Evolutionary conservation across 2,888 invertebrate genomes (phyloP).

Genomic region (Drosophila borealis): DNA sequence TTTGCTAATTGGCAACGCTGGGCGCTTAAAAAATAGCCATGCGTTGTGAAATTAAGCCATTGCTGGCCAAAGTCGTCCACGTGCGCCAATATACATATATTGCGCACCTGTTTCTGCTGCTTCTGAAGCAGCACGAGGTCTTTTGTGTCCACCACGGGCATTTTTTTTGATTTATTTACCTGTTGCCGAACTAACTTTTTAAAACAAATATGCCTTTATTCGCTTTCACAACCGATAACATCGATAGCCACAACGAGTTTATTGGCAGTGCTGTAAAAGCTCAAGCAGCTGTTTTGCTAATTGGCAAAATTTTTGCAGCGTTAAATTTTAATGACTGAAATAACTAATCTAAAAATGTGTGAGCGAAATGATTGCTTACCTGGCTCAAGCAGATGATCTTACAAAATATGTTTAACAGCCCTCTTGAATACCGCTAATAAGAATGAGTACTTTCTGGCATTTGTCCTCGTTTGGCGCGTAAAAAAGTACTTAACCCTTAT

Average conservation of each 20-base stretch:
- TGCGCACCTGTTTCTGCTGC: constrained; percentile 90
- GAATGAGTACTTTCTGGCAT: not conserved
- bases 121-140: constrained; percentile 88
- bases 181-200: constrained; percentile 47
- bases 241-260: not conserved
- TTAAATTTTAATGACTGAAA: too few species aligned
- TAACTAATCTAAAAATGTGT: too few species aligned
- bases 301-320: constrained; percentile 12
- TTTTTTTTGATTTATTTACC: constrained; percentile 44
- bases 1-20: constrained; percentile 13
- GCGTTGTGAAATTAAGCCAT: constrained; percentile 96
- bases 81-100: constrained; percentile 98
- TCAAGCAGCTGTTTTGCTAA: constrained; percentile 3
- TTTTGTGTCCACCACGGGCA: constrained; percentile 78
- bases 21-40: constrained; percentile 86
- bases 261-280: not conserved
- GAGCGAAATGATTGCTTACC: too few species aligned
- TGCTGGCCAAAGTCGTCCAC: constrained; percentile 98
- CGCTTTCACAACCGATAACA: not conserved
- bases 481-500: not conserved
- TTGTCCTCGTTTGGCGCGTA: not conserved
- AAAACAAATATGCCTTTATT: constrained; percentile 4
- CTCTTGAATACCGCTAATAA: too few species aligned
- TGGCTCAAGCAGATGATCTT: too few species aligned
- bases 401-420: too few species aligned